These are phyloP conservation scores for Denticeps clupeoides DNA, from an alignment of 2,797 vertebrate species.

Conservation along the genomic window DNA sequence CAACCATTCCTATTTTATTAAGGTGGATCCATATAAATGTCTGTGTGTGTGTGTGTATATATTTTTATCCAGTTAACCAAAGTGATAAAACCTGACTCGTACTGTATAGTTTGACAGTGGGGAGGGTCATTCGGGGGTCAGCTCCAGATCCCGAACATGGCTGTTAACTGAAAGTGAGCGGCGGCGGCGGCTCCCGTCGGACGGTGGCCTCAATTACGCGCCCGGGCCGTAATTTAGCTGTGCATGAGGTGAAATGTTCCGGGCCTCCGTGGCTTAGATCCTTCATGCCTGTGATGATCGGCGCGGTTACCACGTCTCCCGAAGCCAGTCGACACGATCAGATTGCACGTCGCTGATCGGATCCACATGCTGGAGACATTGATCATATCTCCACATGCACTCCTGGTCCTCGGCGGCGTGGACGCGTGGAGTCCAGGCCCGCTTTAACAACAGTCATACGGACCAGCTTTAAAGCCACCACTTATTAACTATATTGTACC, in stretches of 20 bases:
- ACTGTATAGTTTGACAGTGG: no score
- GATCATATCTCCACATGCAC: conserved; percentile 26
- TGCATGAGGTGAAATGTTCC: conserved; percentile 20
- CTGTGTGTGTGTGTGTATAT: no score
- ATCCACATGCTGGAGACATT: conserved; percentile 30
- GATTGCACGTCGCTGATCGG: conserved; percentile 30
- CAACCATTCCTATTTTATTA: no score
- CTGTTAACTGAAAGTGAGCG: background rate
- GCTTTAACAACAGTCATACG: no score
- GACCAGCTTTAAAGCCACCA: no score
- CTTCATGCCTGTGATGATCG: conserved; percentile 34
- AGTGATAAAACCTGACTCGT: no score
- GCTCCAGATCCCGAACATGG: background rate
- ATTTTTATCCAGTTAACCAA: no score
- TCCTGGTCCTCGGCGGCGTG: conserved; percentile 3
- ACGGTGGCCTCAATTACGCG: conserved; percentile 8
- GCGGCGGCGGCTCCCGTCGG: background rate
- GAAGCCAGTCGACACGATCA: conserved; percentile 33
- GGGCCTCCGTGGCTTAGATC: conserved; percentile 13
- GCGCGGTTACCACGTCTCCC: conserved; percentile 28
- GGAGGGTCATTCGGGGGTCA: no score
- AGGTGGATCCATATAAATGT: no score
- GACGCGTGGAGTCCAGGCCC: no score
- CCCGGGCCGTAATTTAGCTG: conserved; percentile 14
- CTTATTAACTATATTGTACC: no score